A percentile compares a stretch with the other conserved stretches of the same genome.
Conservation (phyloP, 2,113 vertebrate genomes). For the Microtus ochrogaster region DNA sequence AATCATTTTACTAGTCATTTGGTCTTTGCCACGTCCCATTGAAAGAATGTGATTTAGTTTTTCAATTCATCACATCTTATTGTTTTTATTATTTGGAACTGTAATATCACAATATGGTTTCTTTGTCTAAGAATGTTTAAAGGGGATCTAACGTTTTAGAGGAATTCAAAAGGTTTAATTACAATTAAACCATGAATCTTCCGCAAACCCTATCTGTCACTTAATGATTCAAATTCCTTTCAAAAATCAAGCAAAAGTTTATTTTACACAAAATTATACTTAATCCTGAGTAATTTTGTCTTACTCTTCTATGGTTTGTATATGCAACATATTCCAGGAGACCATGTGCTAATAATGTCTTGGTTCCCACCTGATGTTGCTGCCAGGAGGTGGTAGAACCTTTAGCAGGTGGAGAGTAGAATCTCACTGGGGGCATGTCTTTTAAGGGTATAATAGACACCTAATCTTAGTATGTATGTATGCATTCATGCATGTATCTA, state of each 20-base stretch:
- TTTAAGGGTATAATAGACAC: not conserved
- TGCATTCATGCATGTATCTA: not conserved
- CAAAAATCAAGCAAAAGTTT: constrained; percentile 15
- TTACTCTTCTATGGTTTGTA: not conserved
- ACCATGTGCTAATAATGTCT: not conserved
- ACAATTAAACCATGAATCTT: constrained; percentile 44
- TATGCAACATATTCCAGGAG: not conserved
- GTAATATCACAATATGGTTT: constrained; percentile 11
- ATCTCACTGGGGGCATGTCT: not conserved
- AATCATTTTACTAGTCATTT: constrained; percentile 42
- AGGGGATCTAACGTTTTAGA: constrained; percentile 39
- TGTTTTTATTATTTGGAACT: constrained; percentile 65
- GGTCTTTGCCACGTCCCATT: not conserved
- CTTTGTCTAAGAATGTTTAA: constrained; percentile 45
- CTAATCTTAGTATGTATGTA: not conserved
- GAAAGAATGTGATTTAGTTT: constrained; percentile 69
- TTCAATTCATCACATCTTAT: constrained; percentile 66
- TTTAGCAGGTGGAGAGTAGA: not conserved
- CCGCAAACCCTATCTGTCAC: not conserved
- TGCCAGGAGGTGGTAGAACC: not conserved
- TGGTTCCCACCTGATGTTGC: not conserved
- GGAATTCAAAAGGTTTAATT: constrained; percentile 54
- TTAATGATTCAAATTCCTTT: constrained; percentile 33
- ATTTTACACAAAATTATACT: constrained; percentile 57
- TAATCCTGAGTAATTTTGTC: constrained; percentile 41